phyloP scores from a whole-genome alignment of 2,888 invertebrate genomes.

The Drosophila bunnanda region DNA sequence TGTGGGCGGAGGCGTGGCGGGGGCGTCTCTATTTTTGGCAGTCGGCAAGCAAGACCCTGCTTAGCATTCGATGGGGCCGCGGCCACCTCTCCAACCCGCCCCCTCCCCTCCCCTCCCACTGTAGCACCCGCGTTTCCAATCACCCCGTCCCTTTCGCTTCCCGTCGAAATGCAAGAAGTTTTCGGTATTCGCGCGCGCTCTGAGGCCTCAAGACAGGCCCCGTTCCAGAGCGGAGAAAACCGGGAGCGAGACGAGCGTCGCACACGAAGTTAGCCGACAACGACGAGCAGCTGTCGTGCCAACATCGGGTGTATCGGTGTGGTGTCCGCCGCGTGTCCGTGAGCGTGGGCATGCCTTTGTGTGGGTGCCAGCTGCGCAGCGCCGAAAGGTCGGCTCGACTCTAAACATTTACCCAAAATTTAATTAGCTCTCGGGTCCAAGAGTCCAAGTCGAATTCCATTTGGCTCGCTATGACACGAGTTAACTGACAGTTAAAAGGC shows the following conservation, averaged over 20 bases:
- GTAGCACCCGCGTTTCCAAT: conserved; percentile 24
- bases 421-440: conserved; percentile 48
- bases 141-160: conserved; percentile 25
- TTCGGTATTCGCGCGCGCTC: conserved; percentile 73
- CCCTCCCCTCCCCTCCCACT: not conserved
- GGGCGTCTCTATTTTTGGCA: conserved; percentile 78
- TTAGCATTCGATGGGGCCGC: conserved; percentile 39
- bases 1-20: conserved; percentile 52
- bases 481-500: conserved; percentile 20
- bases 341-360: conserved; percentile 21
- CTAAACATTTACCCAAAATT: conserved; percentile 66
- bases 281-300: conserved; percentile 19
- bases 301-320: conserved; percentile 26
- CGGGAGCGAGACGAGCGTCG: conserved; percentile 45
- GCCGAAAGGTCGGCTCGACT: conserved; percentile 65
- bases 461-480: conserved; percentile 31
- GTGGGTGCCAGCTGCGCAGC: conserved; percentile 64
- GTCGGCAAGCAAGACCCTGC: conserved; percentile 43
- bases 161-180: conserved; percentile 69
- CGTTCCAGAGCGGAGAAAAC: conserved; percentile 69
- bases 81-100: conserved; percentile 2
- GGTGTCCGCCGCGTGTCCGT: conserved; percentile 46
- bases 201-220: conserved; percentile 78
- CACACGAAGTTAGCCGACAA: conserved; percentile 20
- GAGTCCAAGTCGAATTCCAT: conserved; percentile 38